Evolutionary conservation across 2,888 invertebrate genomes (phyloP), one percentile per base, ranked within the genome.

Genomic region (Aleiodes leptofemur): DNA sequence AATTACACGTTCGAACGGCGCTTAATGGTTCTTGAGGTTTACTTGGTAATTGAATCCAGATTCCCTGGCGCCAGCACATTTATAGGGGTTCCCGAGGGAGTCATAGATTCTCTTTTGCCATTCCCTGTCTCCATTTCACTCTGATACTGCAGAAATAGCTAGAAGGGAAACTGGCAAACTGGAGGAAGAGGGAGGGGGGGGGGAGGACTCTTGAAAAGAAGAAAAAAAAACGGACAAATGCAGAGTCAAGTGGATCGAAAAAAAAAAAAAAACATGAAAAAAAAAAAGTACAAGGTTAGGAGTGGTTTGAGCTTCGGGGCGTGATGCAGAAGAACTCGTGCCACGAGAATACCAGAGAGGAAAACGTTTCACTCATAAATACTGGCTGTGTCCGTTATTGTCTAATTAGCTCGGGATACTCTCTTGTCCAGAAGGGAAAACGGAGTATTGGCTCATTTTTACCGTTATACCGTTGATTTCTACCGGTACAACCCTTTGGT

Each of bases 21-120:
- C 83, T 80, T 84, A 83, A 85, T 84, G 78, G 82, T 77, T 82
- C 79, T 77, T 74, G 74, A 80, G 82, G 79, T 82, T 82, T 82
- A 74, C 72, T 76, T 78, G 82, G 80, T 86, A 86, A 84, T 85
- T 84, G 85, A 85, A 85, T 82, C 82, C 79, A 79, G 83, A 83
- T 84, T 82, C 78, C 79, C 79, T 73, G 78, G 79, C 80, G 79
- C 61, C 73, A 71, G 73, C 76, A 78, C 70, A 73, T 80, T 78
- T 77, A 79, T 73, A 76, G 77, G 77, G 66, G 74, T 77, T 79
- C 78, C 74, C 74, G 56, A 77, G 79, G 69, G 79, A 78, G 72
- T 77, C 77, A 61, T 69, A 69, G 75, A 76, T 59, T 74, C 75
- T 72, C 71, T 71, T 74, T 75, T 74, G 69, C 64, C 51, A 57